phyloP scores from a whole-genome alignment of 1,140 invertebrate species.

The Neodiprion lecontei region DNA sequence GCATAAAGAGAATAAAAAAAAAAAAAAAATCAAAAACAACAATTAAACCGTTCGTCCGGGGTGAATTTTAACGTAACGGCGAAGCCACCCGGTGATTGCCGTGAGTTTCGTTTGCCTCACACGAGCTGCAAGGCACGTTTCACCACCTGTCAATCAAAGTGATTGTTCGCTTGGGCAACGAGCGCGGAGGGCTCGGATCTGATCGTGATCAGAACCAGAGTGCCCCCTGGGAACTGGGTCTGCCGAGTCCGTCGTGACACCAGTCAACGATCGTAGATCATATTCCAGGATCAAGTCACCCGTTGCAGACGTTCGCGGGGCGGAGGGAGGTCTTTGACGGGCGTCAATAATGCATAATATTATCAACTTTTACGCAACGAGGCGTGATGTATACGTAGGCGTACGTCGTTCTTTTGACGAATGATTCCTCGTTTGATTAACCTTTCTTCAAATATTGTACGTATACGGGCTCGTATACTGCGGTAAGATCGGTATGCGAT shows the following conservation, averaged over 20 bases:
- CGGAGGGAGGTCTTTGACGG: too few relatives aligned
- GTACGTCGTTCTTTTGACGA: too few relatives aligned
- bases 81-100: neutral
- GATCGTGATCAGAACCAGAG: constrained; percentile 6
- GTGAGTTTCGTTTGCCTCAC: neutral
- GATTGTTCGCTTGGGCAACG: constrained; percentile 6
- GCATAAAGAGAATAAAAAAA: neutral
- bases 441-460: too few relatives aligned
- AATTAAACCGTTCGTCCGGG: too few relatives aligned
- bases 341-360: too few relatives aligned
- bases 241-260: neutral
- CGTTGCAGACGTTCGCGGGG: neutral
- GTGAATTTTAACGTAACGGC: neutral
- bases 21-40: neutral
- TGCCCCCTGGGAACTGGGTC: constrained; percentile 6
- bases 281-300: neutral
- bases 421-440: too few relatives aligned
- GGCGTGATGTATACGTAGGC: too few relatives aligned
- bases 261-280: constrained; percentile 4
- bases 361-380: too few relatives aligned
- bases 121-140: constrained; percentile 1
- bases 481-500: too few relatives aligned
- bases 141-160: constrained; percentile 7
- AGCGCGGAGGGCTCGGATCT: neutral
- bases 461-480: too few relatives aligned